Evolutionary conservation across 2,113 vertebrate genomes (phyloP), one percentile per base, ranked within the genome.

Genomic region (Rhagologus leucostigma): DNA sequence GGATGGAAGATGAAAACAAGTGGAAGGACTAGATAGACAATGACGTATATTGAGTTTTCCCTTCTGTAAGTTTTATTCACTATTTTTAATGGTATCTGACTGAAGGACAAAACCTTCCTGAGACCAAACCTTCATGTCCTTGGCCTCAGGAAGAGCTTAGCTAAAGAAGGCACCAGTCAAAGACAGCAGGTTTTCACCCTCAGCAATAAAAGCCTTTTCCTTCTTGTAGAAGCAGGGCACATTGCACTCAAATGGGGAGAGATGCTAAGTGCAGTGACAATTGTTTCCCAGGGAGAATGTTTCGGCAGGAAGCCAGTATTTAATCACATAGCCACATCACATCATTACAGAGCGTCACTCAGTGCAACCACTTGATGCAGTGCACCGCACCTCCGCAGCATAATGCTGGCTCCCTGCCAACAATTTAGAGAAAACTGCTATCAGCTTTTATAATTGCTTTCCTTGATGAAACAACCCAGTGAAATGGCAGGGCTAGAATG

Each of bases 321-420:
- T 97, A 97, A 97, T 97, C 97, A 96, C 91, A 87, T 62, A 97
- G 96, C 96, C 93, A 96, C 95, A 97, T 97, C 97, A 94, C 94
- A 96, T 96, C 94, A 91, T 97, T 97, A 96, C 89, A 22, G 94
- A 96, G 73, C 84, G 2, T 96, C 95, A 93, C 93, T 97, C 81
- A 69, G 86, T 75, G 82, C 95, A 96, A 87, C 97, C 95, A 97
- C 97, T 97, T 95, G 96, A 94, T 96, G 96, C 95, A 96, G 90
- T 55, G 83, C 78, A 93, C 86, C 2, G 4, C 94, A 97, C 95
- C 95, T 97, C 81, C 33, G 4, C 85, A 97, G 90, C 93, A 95
- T 96, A 95, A 93, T 76, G 53, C 90, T 97, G 97, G 93, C 84
- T 97, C 78, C 88, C 88, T 93, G 95, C 95, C 96, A 97, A 33